These are phyloP conservation scores for Allacma fusca DNA, from an alignment of 2,888 invertebrate genomes.

Conservation along the genomic window DNA sequence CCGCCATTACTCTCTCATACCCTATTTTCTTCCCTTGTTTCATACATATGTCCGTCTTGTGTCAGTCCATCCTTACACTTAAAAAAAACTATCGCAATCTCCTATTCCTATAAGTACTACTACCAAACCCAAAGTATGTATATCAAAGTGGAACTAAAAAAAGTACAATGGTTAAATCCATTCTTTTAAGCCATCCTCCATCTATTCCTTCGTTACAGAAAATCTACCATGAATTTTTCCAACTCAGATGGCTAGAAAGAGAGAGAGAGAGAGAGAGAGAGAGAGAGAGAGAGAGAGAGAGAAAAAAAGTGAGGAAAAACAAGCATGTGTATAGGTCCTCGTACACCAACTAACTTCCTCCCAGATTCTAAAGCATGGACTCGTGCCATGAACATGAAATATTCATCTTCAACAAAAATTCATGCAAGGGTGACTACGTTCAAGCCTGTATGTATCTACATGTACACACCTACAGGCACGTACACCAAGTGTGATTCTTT, in stretches of 20 bases:
- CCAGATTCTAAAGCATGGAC: conserved; percentile 34
- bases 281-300: conserved; percentile 17
- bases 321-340: neutral
- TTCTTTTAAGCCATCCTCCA: neutral
- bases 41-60: no score
- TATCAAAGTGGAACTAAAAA: no score
- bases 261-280: no score
- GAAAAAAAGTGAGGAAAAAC: neutral
- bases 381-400: conserved; percentile 36
- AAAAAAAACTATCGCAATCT: neutral
- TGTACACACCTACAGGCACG: neutral
- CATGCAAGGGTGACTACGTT: conserved; percentile 36
- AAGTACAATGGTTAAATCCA: no score
- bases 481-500: neutral
- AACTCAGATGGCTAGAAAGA: neutral
- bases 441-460: neutral
- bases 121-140: no score
- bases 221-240: no score
- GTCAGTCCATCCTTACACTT: no score
- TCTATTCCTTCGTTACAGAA: no score
- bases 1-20: no score
- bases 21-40: no score
- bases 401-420: conserved; percentile 29
- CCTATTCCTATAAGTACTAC: neutral
- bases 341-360: no score